Percentiles rank a stretch among this genome's conserved stretches.
Conservation (phyloP, 2,113 vertebrate genomes). For the Myrmecobius fasciatus region DNA sequence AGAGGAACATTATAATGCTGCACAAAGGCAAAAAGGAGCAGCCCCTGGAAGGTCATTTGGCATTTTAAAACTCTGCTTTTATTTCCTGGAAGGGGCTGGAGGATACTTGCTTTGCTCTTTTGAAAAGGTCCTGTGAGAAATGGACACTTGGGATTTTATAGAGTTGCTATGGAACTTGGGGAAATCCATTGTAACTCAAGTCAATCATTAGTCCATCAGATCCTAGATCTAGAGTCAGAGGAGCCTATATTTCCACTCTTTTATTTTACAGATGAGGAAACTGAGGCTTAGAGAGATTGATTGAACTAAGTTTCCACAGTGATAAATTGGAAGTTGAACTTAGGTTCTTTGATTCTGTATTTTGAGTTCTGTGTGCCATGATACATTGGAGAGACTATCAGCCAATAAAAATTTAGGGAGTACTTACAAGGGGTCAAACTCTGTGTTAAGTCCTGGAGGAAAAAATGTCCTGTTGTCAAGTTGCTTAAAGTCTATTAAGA, state of each 20-base stretch:
- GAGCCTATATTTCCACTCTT: neutral
- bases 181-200: neutral
- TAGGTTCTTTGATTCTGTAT: neutral
- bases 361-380: neutral
- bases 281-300: neutral
- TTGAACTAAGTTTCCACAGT: neutral
- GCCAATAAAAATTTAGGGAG: neutral
- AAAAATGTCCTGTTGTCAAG: neutral
- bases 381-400: neutral
- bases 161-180: neutral
- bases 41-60: constrained; percentile 27
- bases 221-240: neutral
- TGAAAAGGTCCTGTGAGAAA: constrained; percentile 4
- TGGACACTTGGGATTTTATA: neutral
- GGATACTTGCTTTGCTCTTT: constrained; percentile 24
- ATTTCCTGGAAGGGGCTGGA: constrained; percentile 20
- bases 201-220: neutral
- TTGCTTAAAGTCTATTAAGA: neutral
- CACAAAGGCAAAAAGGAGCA: constrained; percentile 27
- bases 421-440: neutral
- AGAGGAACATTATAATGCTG: constrained; percentile 10
- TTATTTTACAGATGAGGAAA: neutral
- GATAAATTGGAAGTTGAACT: neutral
- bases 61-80: constrained; percentile 53
- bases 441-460: neutral